Evolutionary conservation across 2,113 vertebrate genomes (phyloP).

Genomic region (Boleophthalmus pectinirostris): DNA sequence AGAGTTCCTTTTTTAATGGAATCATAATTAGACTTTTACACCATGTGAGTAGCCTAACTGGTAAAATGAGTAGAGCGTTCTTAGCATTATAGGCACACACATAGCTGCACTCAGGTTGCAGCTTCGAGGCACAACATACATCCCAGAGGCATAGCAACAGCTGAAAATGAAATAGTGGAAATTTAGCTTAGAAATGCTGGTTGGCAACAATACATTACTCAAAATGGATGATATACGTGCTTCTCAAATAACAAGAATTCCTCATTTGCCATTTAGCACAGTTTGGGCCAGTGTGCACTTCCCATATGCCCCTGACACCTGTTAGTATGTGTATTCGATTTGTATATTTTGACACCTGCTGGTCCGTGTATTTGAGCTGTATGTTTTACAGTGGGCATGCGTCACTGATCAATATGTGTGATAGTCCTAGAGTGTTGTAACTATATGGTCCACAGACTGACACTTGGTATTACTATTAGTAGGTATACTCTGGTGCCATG

Average conservation of each 20-base stretch:
- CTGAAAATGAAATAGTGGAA: background rate
- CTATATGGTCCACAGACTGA: background rate
- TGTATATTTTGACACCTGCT: background rate
- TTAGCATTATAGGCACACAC: background rate
- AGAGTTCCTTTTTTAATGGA: background rate
- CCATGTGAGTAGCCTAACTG: background rate
- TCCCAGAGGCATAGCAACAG: background rate
- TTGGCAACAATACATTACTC: background rate
- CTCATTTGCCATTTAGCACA: background rate
- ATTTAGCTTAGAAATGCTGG: background rate
- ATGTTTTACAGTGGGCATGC: background rate
- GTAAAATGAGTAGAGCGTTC: conserved; percentile 2
- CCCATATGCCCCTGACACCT: background rate
- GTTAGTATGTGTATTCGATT: background rate
- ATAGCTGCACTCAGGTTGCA: conserved; percentile 9
- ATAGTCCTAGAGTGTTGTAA: background rate
- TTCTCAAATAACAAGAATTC: background rate
- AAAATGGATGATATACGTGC: background rate
- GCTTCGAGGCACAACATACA: background rate
- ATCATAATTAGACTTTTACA: background rate
- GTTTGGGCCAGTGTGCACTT: background rate
- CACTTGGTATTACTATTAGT: background rate
- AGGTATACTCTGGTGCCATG: background rate
- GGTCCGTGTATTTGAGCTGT: background rate
- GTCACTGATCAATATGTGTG: no score